These are phyloP conservation scores for Pipistrellus nathusii DNA, from an alignment of 2,797 vertebrate genomes.

Conservation along the genomic window DNA sequence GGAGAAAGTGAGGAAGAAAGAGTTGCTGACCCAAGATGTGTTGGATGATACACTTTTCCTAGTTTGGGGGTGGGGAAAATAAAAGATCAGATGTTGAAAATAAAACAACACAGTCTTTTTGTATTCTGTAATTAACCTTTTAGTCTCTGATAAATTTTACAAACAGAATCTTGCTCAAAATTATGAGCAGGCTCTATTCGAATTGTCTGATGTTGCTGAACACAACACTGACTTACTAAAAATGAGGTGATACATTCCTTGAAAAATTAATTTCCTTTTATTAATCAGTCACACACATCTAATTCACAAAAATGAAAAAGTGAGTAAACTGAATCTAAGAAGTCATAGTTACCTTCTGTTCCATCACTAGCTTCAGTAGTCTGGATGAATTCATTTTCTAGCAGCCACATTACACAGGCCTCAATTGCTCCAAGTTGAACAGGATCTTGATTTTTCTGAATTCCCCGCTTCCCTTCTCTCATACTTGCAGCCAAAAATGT, in stretches of 20 bases:
- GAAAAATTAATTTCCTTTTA: constrained; percentile 43
- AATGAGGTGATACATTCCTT: background rate
- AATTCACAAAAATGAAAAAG: constrained; percentile 18
- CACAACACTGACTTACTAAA: constrained; percentile 1
- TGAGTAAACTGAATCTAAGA: background rate
- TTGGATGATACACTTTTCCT: constrained; percentile 92
- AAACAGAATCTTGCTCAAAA: constrained; percentile 11
- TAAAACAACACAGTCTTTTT: constrained; percentile 38
- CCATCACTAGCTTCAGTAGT: constrained; percentile 88
- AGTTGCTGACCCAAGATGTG: constrained; percentile 96
- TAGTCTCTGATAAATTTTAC: background rate
- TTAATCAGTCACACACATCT: background rate
- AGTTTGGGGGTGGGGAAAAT: background rate
- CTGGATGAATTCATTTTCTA: constrained; percentile 97
- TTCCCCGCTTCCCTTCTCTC: constrained; percentile 78
- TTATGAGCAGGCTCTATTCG: background rate
- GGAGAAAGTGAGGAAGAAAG: constrained; percentile 97
- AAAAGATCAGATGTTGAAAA: constrained; percentile 47
- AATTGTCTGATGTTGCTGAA: constrained; percentile 20
- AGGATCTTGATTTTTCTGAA: constrained; percentile 77
- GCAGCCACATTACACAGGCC: constrained; percentile 94
- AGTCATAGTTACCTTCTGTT: constrained; percentile 83
- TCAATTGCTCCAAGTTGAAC: constrained; percentile 90
- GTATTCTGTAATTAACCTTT: background rate
- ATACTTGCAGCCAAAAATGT: constrained; percentile 94